Evolutionary conservation across 2,113 vertebrate species (phyloP).

Genomic region (Salvelinus sp.): DNA sequence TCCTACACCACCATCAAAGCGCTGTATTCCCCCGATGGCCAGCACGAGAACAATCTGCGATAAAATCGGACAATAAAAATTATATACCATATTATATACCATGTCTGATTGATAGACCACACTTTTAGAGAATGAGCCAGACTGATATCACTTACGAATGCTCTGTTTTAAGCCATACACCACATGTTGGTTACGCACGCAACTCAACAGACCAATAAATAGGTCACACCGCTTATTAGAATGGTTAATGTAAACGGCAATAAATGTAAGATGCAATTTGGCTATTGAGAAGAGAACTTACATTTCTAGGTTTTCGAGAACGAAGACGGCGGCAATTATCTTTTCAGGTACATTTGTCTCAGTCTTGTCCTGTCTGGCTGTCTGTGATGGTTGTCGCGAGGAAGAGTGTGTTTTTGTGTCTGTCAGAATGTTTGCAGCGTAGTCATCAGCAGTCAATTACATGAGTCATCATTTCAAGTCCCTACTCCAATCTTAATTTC

Average conservation of each 20-base stretch:
- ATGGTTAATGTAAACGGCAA: background rate
- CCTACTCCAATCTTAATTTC: conserved; percentile 1
- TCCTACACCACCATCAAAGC: conserved; percentile 32
- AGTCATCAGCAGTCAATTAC: conserved; percentile 35
- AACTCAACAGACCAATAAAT: background rate
- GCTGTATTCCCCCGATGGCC: conserved; percentile 37
- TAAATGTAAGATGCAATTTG: background rate
- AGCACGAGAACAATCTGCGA: conserved; percentile 36
- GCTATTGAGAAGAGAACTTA: conserved; percentile 28
- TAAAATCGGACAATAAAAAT: conserved; percentile 25
- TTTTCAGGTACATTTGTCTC: conserved; percentile 38
- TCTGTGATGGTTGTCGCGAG: conserved; percentile 40
- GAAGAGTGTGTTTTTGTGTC: conserved; percentile 25
- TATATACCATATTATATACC: background rate
- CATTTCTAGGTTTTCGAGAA: conserved; percentile 12
- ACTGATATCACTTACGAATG: too few relatives aligned
- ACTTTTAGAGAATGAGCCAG: too few relatives aligned
- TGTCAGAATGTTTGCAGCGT: conserved; percentile 8
- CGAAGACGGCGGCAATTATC: conserved; percentile 8
- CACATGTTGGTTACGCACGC: background rate
- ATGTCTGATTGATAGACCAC: too few relatives aligned
- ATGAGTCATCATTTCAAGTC: conserved; percentile 27
- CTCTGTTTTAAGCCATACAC: too few relatives aligned
- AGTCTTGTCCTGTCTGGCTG: conserved; percentile 46
- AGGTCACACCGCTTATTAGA: background rate